Base-by-base conservation (phyloP, 1,140 invertebrate genomes). In the Drosophila parvula region DNA sequence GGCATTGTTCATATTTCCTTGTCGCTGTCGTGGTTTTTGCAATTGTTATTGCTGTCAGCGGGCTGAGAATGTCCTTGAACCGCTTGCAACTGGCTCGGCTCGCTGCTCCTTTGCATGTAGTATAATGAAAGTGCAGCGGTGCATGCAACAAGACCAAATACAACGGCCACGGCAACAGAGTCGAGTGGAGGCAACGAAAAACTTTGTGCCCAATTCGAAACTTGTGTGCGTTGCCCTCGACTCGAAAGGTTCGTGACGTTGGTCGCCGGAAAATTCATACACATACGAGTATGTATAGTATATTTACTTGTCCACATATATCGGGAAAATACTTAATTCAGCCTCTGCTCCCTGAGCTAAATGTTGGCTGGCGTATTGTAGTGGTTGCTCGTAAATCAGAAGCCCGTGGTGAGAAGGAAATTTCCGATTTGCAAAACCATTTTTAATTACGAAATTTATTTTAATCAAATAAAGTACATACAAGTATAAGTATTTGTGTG, bases 101-200 rank as follows among this genome's bases (percentile, higher is more conserved):
- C 57, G 60, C 67, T 53, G 61, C 55, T 59, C 55, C 51, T 43
- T 48, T 50, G 41, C 43, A 44, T 50, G 34, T 10, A 28, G 63
- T 64, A 74, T 89, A 88, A 88, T 88, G 84, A 88, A 88, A 89
- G 82, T 78, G 79, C 83, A 88, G 73, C 59, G 84, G 71, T 74
- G 83, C 79, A 88, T 83, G 76, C 67, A 75, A 64, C 71, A 74
- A 76, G 63, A 61, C 56, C 59, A 41, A 53, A 47, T 36, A 59
- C 48, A 75, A 57, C 60, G 59, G 56, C 34, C 38, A 14, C 41
- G 28, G 34, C 58, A 27, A 32, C 27, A 78, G 48, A 75, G 62
- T 57, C 34, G 51, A 76, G 69, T 50, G 68, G 65, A 36, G 32
- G 69, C 64, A 78, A 59, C 58, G 48, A 51, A 34, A 50, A 69